Conservation (phyloP, 2,797 vertebrate genomes). For the Alcedo atthis region DNA sequence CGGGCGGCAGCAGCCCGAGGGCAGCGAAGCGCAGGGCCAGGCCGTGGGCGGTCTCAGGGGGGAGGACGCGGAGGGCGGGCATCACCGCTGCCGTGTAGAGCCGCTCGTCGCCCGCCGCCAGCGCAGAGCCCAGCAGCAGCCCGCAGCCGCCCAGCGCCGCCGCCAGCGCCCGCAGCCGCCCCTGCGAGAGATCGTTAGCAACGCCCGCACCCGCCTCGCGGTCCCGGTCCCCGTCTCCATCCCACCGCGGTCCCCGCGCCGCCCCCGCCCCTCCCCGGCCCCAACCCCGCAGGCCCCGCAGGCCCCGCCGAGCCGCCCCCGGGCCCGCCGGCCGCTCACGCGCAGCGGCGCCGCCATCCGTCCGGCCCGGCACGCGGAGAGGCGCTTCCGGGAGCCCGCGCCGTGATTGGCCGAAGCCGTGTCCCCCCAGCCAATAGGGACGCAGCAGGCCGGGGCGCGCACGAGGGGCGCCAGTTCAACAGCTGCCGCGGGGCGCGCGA, state of each 20-base stretch:
- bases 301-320: no score
- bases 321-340: not conserved
- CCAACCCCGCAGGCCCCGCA: no score
- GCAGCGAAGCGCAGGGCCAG: slow-evolving; percentile 81
- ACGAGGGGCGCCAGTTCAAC: fast-evolving
- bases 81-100: slow-evolving; percentile 86
- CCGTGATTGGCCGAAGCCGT: not conserved
- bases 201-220: not conserved
- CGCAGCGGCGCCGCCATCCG: not conserved
- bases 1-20: slow-evolving; percentile 82
- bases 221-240: not conserved
- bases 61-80: slow-evolving; percentile 83
- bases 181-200: not conserved
- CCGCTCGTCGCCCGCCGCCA: slow-evolving; percentile 87
- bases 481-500: fast-evolving
- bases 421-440: not conserved
- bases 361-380: fast-evolving
- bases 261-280: no score
- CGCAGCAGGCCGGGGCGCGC: not conserved
- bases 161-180: slow-evolving; percentile 40
- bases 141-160: slow-evolving; percentile 86
- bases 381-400: not conserved
- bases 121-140: slow-evolving; percentile 84
- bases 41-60: slow-evolving; percentile 86
- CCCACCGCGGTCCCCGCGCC: not conserved